Base-by-base conservation (phyloP, 2,113 vertebrate genomes). In the Spilogale gracilis region DNA sequence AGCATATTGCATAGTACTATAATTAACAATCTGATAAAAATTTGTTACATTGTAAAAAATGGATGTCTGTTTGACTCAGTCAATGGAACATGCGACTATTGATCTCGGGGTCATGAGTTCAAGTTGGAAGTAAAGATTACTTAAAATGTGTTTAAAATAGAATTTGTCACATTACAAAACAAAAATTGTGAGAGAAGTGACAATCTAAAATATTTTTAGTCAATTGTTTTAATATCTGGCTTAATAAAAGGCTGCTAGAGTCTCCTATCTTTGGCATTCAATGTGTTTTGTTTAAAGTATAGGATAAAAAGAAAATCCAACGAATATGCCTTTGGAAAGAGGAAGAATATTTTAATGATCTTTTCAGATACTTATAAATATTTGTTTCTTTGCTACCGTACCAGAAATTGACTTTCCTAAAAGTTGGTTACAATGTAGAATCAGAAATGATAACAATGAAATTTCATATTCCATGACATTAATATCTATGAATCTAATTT, bases 291-390 rank as follows among this genome's bases (percentile, higher is more conserved):
- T 8, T 67, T 93, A 91, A 67, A 86, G 20, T 80, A 69, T 17
- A 60, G 16, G 30, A 30, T 17, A 43, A 65, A 48, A 56, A 50
- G 38, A 81, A 91, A 87, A 82, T 60, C 27, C 27, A 81, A 2
- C 52, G 60, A 60, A 82, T 27, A 91, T 61, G 16, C 32, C 17
- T 94, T 78, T 69, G 32, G 52, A 76, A 86, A 61, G 9, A 93
- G 25, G 45, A 86, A 16, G 7, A 58, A 43, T 43, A 86, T 56
- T 74, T 95, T 43, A 93, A 60, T 54, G 16, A 1, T 45, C 9
- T 94, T 82, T 94, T 82, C 23, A 91, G 58, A 82, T 56, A 69
- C 30, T 38, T 89, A n/a, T 38, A 79, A 95, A 78, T 88, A 73
- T 67, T 85, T 78, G 84, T 60, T 87, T 92, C 56, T 96, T 87